Conservation (phyloP, 2,113 vertebrate genomes). For the Cyanocitta stelleri region DNA sequence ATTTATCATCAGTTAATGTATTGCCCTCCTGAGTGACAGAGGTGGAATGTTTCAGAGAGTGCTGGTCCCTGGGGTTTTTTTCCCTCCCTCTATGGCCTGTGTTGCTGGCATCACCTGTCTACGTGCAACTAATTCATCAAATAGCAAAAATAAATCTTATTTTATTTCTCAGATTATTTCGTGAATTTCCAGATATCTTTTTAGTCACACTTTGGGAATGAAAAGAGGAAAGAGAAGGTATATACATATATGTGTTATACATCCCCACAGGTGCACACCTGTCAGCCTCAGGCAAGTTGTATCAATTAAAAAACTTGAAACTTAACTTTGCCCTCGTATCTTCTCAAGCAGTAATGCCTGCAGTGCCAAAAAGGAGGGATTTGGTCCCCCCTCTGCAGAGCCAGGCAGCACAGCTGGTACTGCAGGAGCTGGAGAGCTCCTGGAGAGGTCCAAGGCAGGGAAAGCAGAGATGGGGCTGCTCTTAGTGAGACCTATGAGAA, state of each 20-base stretch:
- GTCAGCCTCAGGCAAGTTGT: background rate
- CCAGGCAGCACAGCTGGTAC: background rate
- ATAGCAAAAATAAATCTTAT: background rate
- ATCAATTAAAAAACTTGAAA: background rate
- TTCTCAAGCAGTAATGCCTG: background rate
- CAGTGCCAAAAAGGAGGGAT: background rate
- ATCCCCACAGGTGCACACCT: background rate
- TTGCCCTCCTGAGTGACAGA: background rate
- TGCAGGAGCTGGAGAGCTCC: background rate
- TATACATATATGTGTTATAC: rapidly evolving
- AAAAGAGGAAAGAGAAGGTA: background rate
- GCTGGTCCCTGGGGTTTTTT: background rate
- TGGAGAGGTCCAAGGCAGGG: background rate
- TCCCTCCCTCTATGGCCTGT: background rate
- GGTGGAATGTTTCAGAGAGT: background rate
- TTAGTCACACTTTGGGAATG: background rate
- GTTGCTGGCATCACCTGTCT: background rate
- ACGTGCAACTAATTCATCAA: background rate
- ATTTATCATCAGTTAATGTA: background rate
- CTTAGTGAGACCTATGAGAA: rapidly evolving
- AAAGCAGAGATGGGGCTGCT: background rate
- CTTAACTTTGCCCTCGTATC: rapidly evolving
- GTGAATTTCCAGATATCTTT: background rate
- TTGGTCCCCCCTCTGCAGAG: background rate
- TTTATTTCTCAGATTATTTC: background rate